Conservation (phyloP, 2,888 invertebrate species). For the Melieria omissa region DNA sequence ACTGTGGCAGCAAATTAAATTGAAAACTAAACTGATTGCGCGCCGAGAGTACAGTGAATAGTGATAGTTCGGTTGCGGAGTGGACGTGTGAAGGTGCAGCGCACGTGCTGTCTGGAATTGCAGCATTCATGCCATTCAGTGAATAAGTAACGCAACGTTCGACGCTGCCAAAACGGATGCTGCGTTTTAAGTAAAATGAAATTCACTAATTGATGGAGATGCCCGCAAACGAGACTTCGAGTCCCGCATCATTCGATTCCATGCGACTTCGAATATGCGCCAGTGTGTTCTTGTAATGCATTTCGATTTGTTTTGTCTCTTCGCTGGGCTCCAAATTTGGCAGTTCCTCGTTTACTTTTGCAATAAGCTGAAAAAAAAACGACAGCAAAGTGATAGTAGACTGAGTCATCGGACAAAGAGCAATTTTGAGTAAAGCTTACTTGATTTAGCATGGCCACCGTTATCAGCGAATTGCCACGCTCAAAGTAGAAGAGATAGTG, state of each 20-base stretch:
- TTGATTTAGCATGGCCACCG: constrained; percentile 70
- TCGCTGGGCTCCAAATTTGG: constrained; percentile 94
- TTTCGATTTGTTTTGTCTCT: constrained; percentile 96
- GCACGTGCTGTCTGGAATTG: no score
- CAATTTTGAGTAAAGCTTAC: constrained; percentile 55
- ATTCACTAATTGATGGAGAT: constrained; percentile 63
- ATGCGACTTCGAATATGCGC: constrained; percentile 80
- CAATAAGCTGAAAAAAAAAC: constrained; percentile 76
- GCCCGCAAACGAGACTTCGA: constrained; percentile 67
- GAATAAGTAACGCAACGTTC: no score
- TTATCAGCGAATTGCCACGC: constrained; percentile 78
- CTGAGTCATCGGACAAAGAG: no score
- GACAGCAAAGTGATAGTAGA: background rate
- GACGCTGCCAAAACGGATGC: background rate
- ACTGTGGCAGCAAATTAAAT: no score
- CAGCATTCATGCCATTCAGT: no score
- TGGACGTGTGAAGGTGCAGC: no score
- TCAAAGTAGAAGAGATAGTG: constrained; percentile 94
- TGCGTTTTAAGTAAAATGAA: constrained; percentile 29
- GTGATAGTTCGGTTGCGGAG: no score
- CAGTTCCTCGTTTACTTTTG: constrained; percentile 92
- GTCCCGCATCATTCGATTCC: constrained; percentile 63
- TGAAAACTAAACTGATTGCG: no score
- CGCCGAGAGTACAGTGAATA: no score
- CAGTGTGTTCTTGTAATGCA: constrained; percentile 92